Conservation (phyloP, 2,888 invertebrate species). For the Patella pellucida region DNA sequence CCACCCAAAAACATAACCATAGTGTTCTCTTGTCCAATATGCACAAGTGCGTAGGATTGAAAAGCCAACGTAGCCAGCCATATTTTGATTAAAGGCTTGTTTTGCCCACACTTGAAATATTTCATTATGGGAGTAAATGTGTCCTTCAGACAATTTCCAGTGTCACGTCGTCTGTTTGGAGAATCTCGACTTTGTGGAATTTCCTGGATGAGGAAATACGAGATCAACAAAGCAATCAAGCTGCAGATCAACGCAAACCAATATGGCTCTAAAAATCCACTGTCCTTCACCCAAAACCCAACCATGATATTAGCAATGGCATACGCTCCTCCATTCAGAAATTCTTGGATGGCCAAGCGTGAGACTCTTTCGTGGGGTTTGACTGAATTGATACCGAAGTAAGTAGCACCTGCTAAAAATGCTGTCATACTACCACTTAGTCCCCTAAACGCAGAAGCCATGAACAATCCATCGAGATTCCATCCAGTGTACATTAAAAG, state of each 20-base stretch:
- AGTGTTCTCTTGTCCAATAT: slow-evolving; percentile 68
- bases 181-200: slow-evolving; percentile 36
- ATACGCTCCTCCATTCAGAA: slow-evolving; percentile 62
- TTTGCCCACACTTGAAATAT: slow-evolving; percentile 58
- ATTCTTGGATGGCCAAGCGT: slow-evolving; percentile 59
- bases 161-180: slow-evolving; percentile 31
- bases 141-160: slow-evolving; percentile 58
- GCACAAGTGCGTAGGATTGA: slow-evolving; percentile 67
- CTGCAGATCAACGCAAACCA: slow-evolving; percentile 66
- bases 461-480: slow-evolving; percentile 63
- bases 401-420: slow-evolving; percentile 60
- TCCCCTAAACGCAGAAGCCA: slow-evolving; percentile 63
- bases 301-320: slow-evolving; percentile 64
- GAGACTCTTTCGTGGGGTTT: slow-evolving; percentile 55
- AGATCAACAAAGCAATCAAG: slow-evolving; percentile 58
- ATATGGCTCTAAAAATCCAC: slow-evolving; percentile 65
- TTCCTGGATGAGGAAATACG: slow-evolving; percentile 62
- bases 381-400: slow-evolving; percentile 60
- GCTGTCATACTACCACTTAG: slow-evolving; percentile 64
- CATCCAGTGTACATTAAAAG: slow-evolving; percentile 60
- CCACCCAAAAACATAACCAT: slow-evolving; percentile 64
- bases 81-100: slow-evolving; percentile 59
- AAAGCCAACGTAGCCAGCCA: slow-evolving; percentile 69
- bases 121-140: slow-evolving; percentile 58
- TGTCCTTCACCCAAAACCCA: slow-evolving; percentile 61